phyloP scores from a whole-genome alignment of 2,113 vertebrate species.

The Cavia aperea region DNA sequence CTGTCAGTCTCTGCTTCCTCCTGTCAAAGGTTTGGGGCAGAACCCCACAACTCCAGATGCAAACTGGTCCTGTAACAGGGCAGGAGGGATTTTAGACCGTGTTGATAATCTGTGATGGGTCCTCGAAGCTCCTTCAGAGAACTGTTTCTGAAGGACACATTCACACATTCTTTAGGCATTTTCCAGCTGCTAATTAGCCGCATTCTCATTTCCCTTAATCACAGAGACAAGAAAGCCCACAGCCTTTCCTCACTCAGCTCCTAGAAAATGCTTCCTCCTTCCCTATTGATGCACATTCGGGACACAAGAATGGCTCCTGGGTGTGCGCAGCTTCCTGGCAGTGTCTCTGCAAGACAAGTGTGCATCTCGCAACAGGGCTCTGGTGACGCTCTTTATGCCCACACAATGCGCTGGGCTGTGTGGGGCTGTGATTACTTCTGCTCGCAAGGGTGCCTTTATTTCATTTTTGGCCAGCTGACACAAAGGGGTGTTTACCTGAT shows the following conservation, averaged over 20 bases:
- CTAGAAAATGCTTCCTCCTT: conserved; percentile 24
- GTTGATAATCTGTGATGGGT: neutral
- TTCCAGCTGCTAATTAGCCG: conserved; percentile 62
- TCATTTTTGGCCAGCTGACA: neutral
- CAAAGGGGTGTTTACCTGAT: neutral
- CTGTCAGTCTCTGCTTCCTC: neutral
- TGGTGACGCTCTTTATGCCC: neutral
- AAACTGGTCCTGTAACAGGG: fast-evolving
- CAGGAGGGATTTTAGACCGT: neutral
- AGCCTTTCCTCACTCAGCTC: neutral
- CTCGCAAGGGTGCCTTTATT: neutral
- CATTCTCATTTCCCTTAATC: conserved; percentile 53
- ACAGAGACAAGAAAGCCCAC: conserved; percentile 37
- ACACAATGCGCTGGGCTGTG: neutral
- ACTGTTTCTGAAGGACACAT: conserved; percentile 35
- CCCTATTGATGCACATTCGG: neutral
- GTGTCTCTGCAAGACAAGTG: neutral
- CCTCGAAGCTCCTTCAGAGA: neutral
- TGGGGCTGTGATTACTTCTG: neutral
- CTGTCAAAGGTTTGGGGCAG: neutral
- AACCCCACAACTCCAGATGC: neutral
- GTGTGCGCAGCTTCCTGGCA: neutral
- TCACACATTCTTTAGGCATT: conserved; percentile 38
- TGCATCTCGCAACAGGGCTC: fast-evolving
- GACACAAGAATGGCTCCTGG: neutral